Evolutionary conservation across 2,888 invertebrate species (phyloP).

Genomic region (Melinaea marsaeus): DNA sequence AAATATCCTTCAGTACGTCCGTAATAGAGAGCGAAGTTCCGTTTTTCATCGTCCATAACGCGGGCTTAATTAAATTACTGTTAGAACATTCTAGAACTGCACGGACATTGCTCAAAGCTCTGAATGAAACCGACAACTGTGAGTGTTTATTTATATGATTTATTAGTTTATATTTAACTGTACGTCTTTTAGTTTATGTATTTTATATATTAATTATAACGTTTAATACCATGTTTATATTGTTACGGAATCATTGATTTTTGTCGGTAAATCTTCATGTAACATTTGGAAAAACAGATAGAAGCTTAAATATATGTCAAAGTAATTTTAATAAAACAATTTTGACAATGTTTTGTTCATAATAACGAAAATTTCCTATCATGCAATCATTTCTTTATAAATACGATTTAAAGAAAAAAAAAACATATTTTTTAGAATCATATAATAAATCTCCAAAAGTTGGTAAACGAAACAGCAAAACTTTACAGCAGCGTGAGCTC

Average conservation of each 20-base stretch:
- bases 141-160: neutral
- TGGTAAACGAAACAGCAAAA: neutral
- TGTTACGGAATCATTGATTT: too few species aligned
- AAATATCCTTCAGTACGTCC: constrained; percentile 35
- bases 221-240: too few species aligned
- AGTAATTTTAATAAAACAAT: too few species aligned
- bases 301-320: too few species aligned
- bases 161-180: neutral
- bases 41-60: constrained; percentile 54
- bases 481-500: neutral
- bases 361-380: too few species aligned
- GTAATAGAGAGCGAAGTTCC: constrained; percentile 43
- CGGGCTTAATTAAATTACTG: constrained; percentile 66
- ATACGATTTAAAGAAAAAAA: too few species aligned
- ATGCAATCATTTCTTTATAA: too few species aligned
- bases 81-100: constrained; percentile 50
- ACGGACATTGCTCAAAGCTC: constrained; percentile 42
- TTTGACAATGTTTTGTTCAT: too few species aligned
- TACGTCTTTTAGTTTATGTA: neutral
- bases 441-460: too few species aligned
- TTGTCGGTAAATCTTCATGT: too few species aligned
- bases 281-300: too few species aligned
- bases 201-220: neutral
- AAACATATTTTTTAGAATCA: too few species aligned
- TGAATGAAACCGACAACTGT: constrained; percentile 23